phyloP scores from a whole-genome alignment of 2,113 vertebrate genomes.

The Leucosticte australis region DNA sequence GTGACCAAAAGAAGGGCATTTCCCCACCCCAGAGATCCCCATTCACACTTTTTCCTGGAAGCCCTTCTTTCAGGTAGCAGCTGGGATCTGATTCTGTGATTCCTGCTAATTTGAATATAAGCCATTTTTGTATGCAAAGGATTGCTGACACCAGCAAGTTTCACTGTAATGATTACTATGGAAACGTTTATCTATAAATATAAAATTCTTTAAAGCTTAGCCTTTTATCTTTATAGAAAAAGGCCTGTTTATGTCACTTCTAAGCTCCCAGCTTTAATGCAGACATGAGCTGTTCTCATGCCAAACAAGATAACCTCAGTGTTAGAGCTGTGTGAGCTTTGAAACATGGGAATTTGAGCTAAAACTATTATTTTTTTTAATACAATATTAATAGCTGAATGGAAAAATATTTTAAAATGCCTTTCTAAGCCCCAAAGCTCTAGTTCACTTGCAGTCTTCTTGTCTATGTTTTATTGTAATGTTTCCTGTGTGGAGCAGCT shows the following conservation, averaged over 20 bases:
- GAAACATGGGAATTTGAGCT: constrained; percentile 69
- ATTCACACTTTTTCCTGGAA: not conserved
- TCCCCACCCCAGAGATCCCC: not conserved
- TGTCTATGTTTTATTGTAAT: constrained; percentile 26
- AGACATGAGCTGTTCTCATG: constrained; percentile 74
- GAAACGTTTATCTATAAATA: constrained; percentile 85
- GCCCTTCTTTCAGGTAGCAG: constrained; percentile 43
- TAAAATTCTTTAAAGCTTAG: constrained; percentile 79
- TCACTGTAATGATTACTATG: constrained; percentile 78
- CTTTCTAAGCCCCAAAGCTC: constrained; percentile 19
- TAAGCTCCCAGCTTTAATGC: constrained; percentile 79
- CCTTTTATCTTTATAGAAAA: constrained; percentile 82
- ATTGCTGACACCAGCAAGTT: constrained; percentile 81
- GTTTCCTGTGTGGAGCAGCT: not conserved
- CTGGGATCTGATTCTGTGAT: constrained; percentile 58
- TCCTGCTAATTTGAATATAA: constrained; percentile 72
- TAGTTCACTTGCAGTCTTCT: not conserved
- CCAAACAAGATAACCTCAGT: constrained; percentile 77
- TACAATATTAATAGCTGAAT: constrained; percentile 72
- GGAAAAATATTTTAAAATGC: constrained; percentile 62
- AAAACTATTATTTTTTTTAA: constrained; percentile 73
- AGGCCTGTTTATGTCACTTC: constrained; percentile 79
- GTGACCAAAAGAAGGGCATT: not conserved
- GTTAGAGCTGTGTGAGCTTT: constrained; percentile 62
- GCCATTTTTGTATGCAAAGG: constrained; percentile 70